phyloP scores from a whole-genome alignment of 2,888 invertebrate species.

The Melieria picta region DNA sequence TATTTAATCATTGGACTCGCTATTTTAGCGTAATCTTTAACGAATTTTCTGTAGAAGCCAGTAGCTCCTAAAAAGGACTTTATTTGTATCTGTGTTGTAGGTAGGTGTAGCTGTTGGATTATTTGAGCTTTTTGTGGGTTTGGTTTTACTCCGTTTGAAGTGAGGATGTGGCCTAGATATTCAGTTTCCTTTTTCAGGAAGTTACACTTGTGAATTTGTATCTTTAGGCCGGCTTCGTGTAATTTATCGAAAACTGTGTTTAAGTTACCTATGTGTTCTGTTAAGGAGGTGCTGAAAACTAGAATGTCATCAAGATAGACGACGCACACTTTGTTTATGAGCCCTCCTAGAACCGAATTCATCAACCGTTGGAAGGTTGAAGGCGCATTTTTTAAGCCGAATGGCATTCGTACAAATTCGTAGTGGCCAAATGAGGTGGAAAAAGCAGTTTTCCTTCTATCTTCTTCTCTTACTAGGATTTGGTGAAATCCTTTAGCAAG shows the following conservation, averaged over 20 bases:
- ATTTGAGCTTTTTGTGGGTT: not conserved
- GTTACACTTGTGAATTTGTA: not conserved
- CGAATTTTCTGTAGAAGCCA: conserved; percentile 7
- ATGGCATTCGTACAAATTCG: conserved; percentile 8
- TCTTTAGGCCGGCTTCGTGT: not conserved
- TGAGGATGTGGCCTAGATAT: not conserved
- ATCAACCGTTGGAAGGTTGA: conserved; percentile 3
- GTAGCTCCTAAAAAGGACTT: conserved; percentile 5
- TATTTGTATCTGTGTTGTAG: not conserved
- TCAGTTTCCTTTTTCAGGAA: not conserved
- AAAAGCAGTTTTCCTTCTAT: not conserved
- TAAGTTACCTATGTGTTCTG: not conserved
- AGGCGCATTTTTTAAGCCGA: conserved; percentile 4
- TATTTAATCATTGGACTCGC: not conserved
- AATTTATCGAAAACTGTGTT: not conserved
- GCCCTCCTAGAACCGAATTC: not conserved
- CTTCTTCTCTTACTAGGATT: not conserved
- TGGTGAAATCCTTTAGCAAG: not conserved
- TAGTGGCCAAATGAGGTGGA: not conserved
- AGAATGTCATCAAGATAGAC: not conserved
- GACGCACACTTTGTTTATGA: not conserved
- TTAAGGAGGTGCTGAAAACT: not conserved
- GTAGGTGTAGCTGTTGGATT: not conserved
- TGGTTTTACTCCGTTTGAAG: not conserved
- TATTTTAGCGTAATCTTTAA: not conserved